Evolutionary conservation across 2,888 invertebrate genomes (phyloP).

Genomic region (Pollenia labialis): DNA sequence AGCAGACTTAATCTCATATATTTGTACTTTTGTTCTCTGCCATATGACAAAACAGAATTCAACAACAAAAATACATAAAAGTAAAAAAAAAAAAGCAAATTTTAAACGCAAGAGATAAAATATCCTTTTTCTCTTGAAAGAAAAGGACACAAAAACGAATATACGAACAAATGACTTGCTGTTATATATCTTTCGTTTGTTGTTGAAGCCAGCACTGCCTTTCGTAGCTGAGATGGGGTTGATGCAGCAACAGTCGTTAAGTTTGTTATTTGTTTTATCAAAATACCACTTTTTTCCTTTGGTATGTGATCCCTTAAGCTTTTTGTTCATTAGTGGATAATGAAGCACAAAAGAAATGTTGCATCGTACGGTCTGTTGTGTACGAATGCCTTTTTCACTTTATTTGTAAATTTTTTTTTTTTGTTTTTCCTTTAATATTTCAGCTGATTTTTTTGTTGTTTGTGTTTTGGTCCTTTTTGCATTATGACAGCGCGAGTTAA

Average conservation of each 20-base stretch:
- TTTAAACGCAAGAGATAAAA: conserved; percentile 29
- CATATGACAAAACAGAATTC: conserved; percentile 6
- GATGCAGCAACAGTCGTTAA: background rate
- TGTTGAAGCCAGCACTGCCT: background rate
- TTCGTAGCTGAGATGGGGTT: background rate
- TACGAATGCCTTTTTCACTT: background rate
- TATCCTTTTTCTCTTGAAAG: conserved; percentile 12
- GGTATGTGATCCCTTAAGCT: conserved; percentile 71
- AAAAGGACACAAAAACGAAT: conserved; percentile 17
- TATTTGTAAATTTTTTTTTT: background rate
- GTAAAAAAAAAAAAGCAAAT: background rate
- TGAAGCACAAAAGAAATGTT: conserved; percentile 73
- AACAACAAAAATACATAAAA: background rate
- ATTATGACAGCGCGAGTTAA: conserved; percentile 62
- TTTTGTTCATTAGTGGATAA: conserved; percentile 83
- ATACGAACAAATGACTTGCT: conserved; percentile 5
- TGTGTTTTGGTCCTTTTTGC: conserved; percentile 14
- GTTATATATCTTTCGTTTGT: conserved; percentile 3
- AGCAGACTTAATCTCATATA: conserved; percentile 36
- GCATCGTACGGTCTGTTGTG: conserved; percentile 43
- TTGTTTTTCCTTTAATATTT: conserved; percentile 4
- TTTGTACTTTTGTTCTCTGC: conserved; percentile 5
- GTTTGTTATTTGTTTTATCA: conserved; percentile 51
- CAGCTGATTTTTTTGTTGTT: conserved; percentile 15
- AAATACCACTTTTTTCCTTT: conserved; percentile 55